Evolutionary conservation across 2,888 invertebrate genomes (phyloP), one percentile per base, ranked within the genome.

Genomic region (Tanytarsus gracilentus): DNA sequence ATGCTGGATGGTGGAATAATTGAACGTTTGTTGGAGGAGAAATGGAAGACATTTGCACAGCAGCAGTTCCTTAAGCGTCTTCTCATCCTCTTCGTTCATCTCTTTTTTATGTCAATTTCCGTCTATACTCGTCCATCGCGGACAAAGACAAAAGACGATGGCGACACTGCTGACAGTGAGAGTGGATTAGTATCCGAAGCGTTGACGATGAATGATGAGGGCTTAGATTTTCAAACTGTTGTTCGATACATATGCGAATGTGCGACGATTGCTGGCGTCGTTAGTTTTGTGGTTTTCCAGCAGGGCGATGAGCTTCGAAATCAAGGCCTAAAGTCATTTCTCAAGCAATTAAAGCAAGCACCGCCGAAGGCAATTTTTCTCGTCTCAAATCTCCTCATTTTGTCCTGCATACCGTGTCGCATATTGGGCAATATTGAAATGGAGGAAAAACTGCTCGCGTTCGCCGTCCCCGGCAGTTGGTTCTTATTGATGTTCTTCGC

Each of bases 1-100:
- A 99, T 99, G 97, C 78, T 99, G 68, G 96, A 96, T 70, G 96
- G 97, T 51, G 98, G 98, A 27, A 98, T 99, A 61, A 97, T 99
- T 69, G 95, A 97, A 71, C 83, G 95, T 68, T 76, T 99, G 52
- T 79, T 99, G 16, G 97, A 97, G 73, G 98, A 99, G 74, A 99
- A 99, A 73, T 99, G 99, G 99, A 97, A 98, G 75, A 95, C 96
- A 0, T 99, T 95, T 77, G 99, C 96, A 14, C 77, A 93, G 91
- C 86, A 87, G 68, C 93, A 96, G 76, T 94, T 98, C 72, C 77
- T 96, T 62, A 92, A 96, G 74, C 83, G 96, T 33, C 80, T 98
- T 25, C 79, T 90, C 29, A 88, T 98, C 66, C 79, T 97, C 51
- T 81, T 88, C 68, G 79, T 92, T 25, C 97, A 99, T 72, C 77